These are phyloP conservation scores for Chloroclysta siterata DNA, from an alignment of 2,888 invertebrate species.

Conservation along the genomic window DNA sequence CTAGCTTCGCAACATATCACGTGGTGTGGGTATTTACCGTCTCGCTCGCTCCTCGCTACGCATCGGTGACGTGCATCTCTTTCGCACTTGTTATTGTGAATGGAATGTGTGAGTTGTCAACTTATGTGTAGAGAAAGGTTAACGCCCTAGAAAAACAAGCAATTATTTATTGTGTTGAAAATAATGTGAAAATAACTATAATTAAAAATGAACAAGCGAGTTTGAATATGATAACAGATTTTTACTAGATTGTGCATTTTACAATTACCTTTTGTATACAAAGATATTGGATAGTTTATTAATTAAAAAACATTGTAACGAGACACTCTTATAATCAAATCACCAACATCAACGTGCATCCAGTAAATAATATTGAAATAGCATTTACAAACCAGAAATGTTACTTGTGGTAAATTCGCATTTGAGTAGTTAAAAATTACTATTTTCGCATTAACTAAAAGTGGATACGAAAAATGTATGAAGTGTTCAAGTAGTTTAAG, in stretches of 20 bases:
- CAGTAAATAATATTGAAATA: background rate
- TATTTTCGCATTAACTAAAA: constrained; percentile 9
- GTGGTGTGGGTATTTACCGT: too few species aligned
- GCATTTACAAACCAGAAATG: constrained; percentile 11
- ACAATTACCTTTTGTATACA: background rate
- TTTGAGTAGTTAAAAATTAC: constrained; percentile 7
- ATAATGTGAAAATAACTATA: too few species aligned
- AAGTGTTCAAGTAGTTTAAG: constrained; percentile 26
- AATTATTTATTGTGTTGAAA: too few species aligned
- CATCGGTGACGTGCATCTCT: too few species aligned
- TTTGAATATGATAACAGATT: too few species aligned
- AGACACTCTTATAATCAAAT: background rate
- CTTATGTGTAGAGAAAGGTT: too few species aligned
- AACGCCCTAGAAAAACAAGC: too few species aligned
- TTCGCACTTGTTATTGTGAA: too few species aligned
- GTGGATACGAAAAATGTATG: constrained; percentile 12
- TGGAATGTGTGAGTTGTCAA: too few species aligned
- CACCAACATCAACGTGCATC: background rate
- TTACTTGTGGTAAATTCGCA: constrained; percentile 1
- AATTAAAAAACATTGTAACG: background rate
- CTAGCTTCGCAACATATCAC: too few species aligned
- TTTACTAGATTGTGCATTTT: background rate
- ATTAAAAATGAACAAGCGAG: too few species aligned
- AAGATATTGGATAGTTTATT: background rate
- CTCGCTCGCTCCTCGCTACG: too few species aligned